Conservation (phyloP, 2,888 invertebrate genomes). For the Brachypterus glaber region DNA sequence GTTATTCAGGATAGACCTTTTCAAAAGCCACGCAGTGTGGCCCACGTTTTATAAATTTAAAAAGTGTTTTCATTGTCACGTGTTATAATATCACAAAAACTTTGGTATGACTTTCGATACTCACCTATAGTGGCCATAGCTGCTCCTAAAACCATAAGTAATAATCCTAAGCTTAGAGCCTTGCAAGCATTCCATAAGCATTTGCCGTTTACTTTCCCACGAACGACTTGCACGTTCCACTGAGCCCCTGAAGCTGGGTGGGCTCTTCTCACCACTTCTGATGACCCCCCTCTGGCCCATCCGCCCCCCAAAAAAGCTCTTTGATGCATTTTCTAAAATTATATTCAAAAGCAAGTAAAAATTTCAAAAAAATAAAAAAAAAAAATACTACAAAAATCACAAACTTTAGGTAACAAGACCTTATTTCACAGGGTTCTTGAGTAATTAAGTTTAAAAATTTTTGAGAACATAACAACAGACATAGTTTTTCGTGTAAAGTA, state of each 20-base stretch:
- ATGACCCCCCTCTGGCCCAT: constrained; percentile 38
- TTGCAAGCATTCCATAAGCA: constrained; percentile 93
- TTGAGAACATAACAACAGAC: no score
- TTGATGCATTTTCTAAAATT: constrained; percentile 32
- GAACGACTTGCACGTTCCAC: constrained; percentile 78
- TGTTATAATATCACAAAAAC: not conserved
- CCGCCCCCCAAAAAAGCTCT: constrained; percentile 39
- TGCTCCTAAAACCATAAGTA: constrained; percentile 79
- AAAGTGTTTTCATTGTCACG: not conserved
- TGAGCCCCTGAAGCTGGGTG: constrained; percentile 74
- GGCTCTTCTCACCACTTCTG: constrained; percentile 49
- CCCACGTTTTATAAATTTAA: not conserved
- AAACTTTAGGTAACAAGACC: no score
- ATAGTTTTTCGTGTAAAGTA: no score
- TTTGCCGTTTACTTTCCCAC: constrained; percentile 77
- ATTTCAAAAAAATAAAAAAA: no score
- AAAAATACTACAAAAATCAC: no score
- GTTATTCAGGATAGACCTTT: constrained; percentile 5
- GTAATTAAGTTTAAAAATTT: no score
- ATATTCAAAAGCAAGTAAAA: no score
- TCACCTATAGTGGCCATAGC: constrained; percentile 88
- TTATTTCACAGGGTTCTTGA: no score
- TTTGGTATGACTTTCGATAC: not conserved
- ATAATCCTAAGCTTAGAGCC: constrained; percentile 76
- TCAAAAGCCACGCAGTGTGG: not conserved